phyloP scores from a whole-genome alignment of 1,140 invertebrate species.

The Arctopsyche grandis region DNA sequence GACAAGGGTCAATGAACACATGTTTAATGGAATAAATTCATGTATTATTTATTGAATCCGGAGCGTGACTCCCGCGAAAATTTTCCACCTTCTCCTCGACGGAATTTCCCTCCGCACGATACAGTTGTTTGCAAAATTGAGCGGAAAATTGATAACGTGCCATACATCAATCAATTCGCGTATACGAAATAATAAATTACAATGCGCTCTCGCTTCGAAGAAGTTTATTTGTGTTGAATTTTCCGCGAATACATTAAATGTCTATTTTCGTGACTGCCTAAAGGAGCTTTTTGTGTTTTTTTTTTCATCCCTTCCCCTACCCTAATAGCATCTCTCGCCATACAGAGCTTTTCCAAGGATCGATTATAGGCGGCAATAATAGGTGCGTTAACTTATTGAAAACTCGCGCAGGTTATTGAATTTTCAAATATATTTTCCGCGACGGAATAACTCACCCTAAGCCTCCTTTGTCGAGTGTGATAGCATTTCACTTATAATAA shows the following conservation, averaged over 20 bases:
- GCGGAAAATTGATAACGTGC: constrained; percentile 21
- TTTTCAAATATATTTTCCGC: constrained; percentile 25
- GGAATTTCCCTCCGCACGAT: background rate
- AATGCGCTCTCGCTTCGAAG: background rate
- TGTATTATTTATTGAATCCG: constrained; percentile 45
- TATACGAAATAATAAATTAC: background rate
- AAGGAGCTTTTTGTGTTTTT: background rate
- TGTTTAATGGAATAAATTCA: constrained; percentile 49
- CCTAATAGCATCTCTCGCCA: background rate
- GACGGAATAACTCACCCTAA: background rate
- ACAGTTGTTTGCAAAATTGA: constrained; percentile 15
- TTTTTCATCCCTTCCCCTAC: background rate
- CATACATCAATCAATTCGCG: background rate
- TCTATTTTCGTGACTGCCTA: too few relatives aligned
- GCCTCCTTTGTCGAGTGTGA: background rate
- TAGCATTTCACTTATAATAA: constrained; percentile 8
- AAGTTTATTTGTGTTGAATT: background rate
- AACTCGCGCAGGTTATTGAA: constrained; percentile 16
- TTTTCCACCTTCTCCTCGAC: background rate
- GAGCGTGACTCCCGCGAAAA: background rate
- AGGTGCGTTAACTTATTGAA: constrained; percentile 20
- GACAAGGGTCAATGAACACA: constrained; percentile 35
- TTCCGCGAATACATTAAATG: background rate
- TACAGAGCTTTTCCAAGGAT: background rate
- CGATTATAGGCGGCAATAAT: background rate